Evolutionary conservation across 2,797 vertebrate genomes (phyloP).

Genomic region (Takifugu rubripes): DNA sequence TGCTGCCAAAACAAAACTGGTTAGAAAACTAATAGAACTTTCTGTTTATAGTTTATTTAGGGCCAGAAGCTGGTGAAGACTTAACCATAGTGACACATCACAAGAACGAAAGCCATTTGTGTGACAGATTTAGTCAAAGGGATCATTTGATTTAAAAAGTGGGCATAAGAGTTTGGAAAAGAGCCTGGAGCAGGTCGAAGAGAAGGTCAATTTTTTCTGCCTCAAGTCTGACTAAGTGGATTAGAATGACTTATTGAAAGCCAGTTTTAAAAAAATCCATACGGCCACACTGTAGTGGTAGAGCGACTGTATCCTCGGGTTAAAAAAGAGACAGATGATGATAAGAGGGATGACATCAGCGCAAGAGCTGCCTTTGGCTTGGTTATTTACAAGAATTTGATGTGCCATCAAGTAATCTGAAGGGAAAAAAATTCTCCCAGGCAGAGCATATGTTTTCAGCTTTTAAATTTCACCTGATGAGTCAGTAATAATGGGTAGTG

Average conservation of each 20-base stretch:
- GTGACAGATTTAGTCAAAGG: conserved; percentile 49
- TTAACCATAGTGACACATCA: conserved; percentile 55
- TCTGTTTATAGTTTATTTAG: conserved; percentile 44
- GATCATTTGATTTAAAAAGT: conserved; percentile 40
- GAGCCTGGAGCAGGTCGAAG: conserved; percentile 31
- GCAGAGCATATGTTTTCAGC: too few species aligned
- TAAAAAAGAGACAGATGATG: conserved; percentile 23
- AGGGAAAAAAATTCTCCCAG: background rate
- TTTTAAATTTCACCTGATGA: too few species aligned
- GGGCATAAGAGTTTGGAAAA: conserved; percentile 45
- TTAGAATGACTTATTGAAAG: conserved; percentile 48
- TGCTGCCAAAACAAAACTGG: conserved; percentile 29
- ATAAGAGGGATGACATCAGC: conserved; percentile 31
- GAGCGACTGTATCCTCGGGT: conserved; percentile 13
- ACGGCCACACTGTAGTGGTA: conserved; percentile 32
- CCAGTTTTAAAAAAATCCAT: conserved; percentile 29
- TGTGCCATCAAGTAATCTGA: too few species aligned
- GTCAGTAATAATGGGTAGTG: background rate
- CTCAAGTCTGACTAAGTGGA: conserved; percentile 45
- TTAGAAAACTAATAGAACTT: conserved; percentile 58
- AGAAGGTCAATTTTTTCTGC: conserved; percentile 43
- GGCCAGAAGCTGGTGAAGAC: conserved; percentile 36
- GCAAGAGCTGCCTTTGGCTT: conserved; percentile 31
- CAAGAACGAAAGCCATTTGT: conserved; percentile 51
- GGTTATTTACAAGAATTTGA: conserved; percentile 26